Percentiles rank a stretch among this genome's conserved stretches.
These are phyloP conservation scores for Fregata magnificens DNA, from an alignment of 2,113 vertebrate species.

Conservation along the genomic window DNA sequence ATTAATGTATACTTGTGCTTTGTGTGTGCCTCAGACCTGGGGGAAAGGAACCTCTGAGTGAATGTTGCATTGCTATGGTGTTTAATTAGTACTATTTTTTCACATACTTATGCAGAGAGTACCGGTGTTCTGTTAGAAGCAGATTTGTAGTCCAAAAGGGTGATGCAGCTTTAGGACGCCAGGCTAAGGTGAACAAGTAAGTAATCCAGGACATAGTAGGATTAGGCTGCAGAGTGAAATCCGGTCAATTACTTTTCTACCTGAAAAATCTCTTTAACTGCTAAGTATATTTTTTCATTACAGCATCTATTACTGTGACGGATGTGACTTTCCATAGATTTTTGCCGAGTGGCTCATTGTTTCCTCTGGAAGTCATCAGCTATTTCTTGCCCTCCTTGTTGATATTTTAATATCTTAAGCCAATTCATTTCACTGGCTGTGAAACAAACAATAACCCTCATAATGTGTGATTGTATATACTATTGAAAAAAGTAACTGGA, in stretches of 20 bases:
- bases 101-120: background rate
- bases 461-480: background rate
- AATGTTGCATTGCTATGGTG: background rate
- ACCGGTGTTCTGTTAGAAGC: background rate
- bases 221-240: slow-evolving; percentile 28
- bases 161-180: background rate
- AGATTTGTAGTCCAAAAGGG: background rate
- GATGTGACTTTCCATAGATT: background rate
- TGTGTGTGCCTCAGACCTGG: background rate
- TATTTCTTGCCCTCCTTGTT: background rate
- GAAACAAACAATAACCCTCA: background rate
- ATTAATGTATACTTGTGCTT: background rate
- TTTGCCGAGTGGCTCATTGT: background rate
- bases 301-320: background rate
- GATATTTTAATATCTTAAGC: background rate
- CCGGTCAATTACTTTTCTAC: slow-evolving; percentile 8
- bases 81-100: background rate
- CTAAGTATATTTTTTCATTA: slow-evolving; percentile 15
- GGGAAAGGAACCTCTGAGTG: background rate
- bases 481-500: background rate
- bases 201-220: background rate
- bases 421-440: background rate
- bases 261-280: slow-evolving; percentile 29
- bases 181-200: background rate
- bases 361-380: background rate